A percentile compares a stretch with the other conserved stretches of the same genome.
Conservation (phyloP, 1,140 invertebrate species). For the Dinoponera quadriceps region DNA sequence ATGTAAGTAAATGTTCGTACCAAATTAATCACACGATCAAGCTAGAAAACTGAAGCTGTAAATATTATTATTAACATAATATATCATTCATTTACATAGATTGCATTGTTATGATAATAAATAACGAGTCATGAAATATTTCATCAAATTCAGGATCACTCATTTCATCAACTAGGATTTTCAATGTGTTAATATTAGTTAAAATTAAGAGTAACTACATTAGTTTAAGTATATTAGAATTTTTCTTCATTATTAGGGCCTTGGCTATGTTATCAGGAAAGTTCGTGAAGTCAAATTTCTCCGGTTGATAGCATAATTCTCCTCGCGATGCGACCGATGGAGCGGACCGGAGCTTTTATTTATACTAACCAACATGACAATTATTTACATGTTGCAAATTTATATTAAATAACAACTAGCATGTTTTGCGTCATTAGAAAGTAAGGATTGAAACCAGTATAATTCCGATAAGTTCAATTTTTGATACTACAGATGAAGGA, state of each 20-base stretch:
- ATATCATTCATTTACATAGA: conserved; percentile 9
- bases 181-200: conserved; percentile 19
- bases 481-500: not conserved
- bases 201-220: conserved; percentile 11
- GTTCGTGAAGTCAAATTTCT: not conserved
- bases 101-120: conserved; percentile 39
- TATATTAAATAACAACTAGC: not conserved
- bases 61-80: conserved; percentile 32
- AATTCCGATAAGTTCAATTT: not conserved
- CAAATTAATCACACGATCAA: conserved; percentile 60
- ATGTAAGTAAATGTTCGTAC: conserved; percentile 29
- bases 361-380: not conserved
- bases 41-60: conserved; percentile 32
- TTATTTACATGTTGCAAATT: too few species aligned
- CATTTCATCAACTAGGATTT: conserved; percentile 16
- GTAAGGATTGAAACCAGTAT: conserved; percentile 12
- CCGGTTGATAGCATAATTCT: not conserved
- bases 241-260: conserved; percentile 11
- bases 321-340: not conserved
- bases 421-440: not conserved
- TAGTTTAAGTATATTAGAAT: conserved; percentile 18
- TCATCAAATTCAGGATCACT: conserved; percentile 17
- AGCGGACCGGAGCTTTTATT: not conserved
- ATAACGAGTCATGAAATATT: conserved; percentile 36
- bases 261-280: not conserved